Conservation (phyloP, 2,888 invertebrate species). For the Vesta saturnalis region DNA sequence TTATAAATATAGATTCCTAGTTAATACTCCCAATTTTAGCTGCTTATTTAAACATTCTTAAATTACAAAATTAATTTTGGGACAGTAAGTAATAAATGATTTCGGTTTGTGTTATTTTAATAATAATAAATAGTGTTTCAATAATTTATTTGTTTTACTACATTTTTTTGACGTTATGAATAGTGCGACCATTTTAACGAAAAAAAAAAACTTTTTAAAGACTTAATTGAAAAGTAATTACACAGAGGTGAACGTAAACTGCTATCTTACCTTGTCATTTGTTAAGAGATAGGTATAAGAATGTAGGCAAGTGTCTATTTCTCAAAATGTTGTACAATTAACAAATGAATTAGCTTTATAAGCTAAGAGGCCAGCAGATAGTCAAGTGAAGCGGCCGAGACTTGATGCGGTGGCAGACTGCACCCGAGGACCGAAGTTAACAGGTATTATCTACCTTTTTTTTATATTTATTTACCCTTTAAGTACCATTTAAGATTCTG, state of each 20-base stretch:
- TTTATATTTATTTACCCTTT: conserved; percentile 63
- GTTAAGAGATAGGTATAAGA: conserved; percentile 22
- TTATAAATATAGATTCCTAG: conserved; percentile 8
- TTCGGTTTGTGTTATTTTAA: conserved; percentile 28
- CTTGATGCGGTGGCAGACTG: conserved; percentile 53
- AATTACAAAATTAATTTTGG: conserved; percentile 16
- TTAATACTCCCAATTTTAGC: conserved; percentile 7
- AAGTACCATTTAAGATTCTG: conserved; percentile 48
- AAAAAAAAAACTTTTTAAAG: background rate
- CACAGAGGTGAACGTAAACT: conserved; percentile 15
- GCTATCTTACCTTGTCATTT: conserved; percentile 5
- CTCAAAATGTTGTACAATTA: conserved; percentile 46
- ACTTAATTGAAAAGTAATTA: conserved; percentile 12
- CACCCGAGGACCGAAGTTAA: conserved; percentile 60
- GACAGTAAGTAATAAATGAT: conserved; percentile 21
- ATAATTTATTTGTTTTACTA: conserved; percentile 28
- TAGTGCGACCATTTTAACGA: conserved; percentile 14
- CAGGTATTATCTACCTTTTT: conserved; percentile 69
- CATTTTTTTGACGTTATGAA: conserved; percentile 19
- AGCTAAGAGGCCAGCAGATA: conserved; percentile 49
- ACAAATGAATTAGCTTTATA: conserved; percentile 51
- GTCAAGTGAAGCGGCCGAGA: conserved; percentile 38
- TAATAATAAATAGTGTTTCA: conserved; percentile 25
- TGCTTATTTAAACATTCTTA: conserved; percentile 14
- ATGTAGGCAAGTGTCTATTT: conserved; percentile 43